Evolutionary conservation across 2,113 vertebrate species (phyloP).

Genomic region (Athene noctua): DNA sequence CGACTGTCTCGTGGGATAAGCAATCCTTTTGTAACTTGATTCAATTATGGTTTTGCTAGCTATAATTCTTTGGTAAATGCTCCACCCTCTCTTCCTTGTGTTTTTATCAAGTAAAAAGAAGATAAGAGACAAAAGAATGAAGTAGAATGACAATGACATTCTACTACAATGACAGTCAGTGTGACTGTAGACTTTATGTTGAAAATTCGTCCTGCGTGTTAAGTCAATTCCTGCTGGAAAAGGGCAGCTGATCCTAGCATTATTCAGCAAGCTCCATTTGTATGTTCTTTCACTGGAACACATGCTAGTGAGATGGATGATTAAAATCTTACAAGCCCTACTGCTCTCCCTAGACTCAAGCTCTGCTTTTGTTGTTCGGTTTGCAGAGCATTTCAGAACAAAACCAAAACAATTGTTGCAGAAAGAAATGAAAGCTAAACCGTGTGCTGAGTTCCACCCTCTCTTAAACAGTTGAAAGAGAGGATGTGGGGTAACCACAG

Average conservation of each 20-base stretch:
- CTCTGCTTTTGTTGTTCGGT: not conserved
- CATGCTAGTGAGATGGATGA: slow-evolving; percentile 11
- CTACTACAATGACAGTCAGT: not conserved
- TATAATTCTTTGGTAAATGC: not conserved
- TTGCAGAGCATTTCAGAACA: not conserved
- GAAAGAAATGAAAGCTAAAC: not conserved
- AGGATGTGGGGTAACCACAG: not conserved
- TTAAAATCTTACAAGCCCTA: slow-evolving; percentile 35
- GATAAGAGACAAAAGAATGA: slow-evolving; percentile 22
- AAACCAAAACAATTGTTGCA: not conserved
- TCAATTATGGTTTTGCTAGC: not conserved
- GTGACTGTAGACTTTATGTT: slow-evolving; percentile 20
- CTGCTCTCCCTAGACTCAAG: not conserved
- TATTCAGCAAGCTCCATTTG: slow-evolving; percentile 31
- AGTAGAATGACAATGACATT: slow-evolving; percentile 43
- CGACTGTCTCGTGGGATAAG: not conserved
- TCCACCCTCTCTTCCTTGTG: not conserved
- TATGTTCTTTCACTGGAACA: slow-evolving; percentile 16
- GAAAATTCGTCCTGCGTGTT: slow-evolving; percentile 33
- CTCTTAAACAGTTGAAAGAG: not conserved
- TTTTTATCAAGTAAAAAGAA: not conserved
- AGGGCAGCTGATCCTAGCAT: slow-evolving; percentile 40
- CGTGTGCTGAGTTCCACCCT: accelerated
- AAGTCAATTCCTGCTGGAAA: slow-evolving; percentile 31
- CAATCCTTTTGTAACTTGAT: not conserved